These are phyloP conservation scores for Salpingus planirostris DNA, from an alignment of 2,888 invertebrate species.

Conservation along the genomic window DNA sequence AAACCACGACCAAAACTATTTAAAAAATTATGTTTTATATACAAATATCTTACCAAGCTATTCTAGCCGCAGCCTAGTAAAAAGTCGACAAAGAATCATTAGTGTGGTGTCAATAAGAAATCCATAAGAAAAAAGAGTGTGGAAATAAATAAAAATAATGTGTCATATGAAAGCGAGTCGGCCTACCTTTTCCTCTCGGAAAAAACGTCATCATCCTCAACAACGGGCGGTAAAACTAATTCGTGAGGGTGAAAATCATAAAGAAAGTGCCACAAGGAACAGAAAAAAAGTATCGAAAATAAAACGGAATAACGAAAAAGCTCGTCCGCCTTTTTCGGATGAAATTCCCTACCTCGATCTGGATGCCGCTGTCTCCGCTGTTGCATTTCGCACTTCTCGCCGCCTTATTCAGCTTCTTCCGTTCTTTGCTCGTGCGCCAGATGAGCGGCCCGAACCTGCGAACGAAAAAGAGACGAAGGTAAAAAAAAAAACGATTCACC, in stretches of 20 bases:
- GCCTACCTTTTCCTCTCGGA: too few relatives aligned
- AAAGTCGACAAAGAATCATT: constrained; percentile 35
- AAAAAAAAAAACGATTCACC: too few relatives aligned
- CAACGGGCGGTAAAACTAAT: too few relatives aligned
- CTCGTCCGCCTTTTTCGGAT: too few relatives aligned
- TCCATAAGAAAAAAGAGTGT: too few relatives aligned
- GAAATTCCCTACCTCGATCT: constrained; percentile 55
- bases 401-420: constrained; percentile 57
- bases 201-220: too few relatives aligned
- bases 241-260: too few relatives aligned
- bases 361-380: constrained; percentile 66
- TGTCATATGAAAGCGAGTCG: too few relatives aligned
- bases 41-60: constrained; percentile 43
- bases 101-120: constrained; percentile 29
- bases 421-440: constrained; percentile 63
- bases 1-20: too few relatives aligned
- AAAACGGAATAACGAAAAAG: too few relatives aligned
- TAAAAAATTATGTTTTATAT: constrained; percentile 21
- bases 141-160: constrained; percentile 2
- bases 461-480: neutral
- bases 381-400: constrained; percentile 63
- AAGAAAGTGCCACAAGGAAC: too few relatives aligned
- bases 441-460: constrained; percentile 59
- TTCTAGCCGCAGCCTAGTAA: constrained; percentile 42
- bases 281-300: too few relatives aligned